Evolutionary conservation across 2,797 vertebrate species (phyloP), one percentile per base, ranked within the genome.

Genomic region (Coregonus suidteri): DNA sequence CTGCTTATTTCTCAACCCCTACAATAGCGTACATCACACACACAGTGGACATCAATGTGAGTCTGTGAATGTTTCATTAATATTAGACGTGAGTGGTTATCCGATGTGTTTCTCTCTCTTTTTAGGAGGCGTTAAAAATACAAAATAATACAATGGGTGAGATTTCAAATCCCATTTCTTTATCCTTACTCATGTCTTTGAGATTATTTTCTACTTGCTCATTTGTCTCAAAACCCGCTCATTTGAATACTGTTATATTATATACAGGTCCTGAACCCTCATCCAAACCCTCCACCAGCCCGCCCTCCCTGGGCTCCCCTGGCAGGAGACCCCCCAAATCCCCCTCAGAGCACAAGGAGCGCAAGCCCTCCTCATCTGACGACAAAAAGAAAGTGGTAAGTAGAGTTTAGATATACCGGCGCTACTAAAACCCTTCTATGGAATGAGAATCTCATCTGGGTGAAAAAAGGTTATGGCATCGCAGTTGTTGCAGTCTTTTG

Each of bases 371-470:
- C 16, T 93, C 94, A 0, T 95, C 94, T 0, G 96, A 98, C 3
- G 96, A 97, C 76, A 97, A 96, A 90, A 98, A 96, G 89, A 97
- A 97, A 94, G 94, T 96, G 91, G 96, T 97, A 47, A 47, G 41
- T 47, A 47, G 90, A 18, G 94, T 64, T 9, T 25, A 64, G 9
- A 47, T 47, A 4, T 25, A 3, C 59, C 59, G 3, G 14, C 53
- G 53, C 18, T 56, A 18, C 53, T 62, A n/a, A 20, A 62, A 62
- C 18, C 6, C 4, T 18, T 62, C 56, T 4, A 62, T 20, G 56
- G 56, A n/a, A 62, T 62, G n/a, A 6, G 7, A 6, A 20, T 20
- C 4, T 62, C 9, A 47, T 47, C 41, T 47, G 41, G 9, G 41
- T 47, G 41, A 13, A 13, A 47, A 47, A 47, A 13, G 41, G 9